Base-by-base conservation (phyloP, 2,888 invertebrate species). In the Anthophora plumipes region DNA sequence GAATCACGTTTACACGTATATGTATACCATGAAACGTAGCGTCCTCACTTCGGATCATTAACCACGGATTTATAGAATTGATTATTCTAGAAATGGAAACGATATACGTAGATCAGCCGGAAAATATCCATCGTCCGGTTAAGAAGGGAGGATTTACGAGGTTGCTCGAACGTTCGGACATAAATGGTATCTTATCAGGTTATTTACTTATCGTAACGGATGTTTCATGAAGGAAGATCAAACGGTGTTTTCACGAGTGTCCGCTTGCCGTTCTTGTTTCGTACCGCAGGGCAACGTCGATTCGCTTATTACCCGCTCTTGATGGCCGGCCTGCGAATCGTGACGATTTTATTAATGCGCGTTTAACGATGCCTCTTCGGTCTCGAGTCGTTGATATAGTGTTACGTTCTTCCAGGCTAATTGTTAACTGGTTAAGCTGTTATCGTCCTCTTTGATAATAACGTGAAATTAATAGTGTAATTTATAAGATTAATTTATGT, bases 51-150 rank as follows among this genome's bases (percentile, higher is more conserved):
- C 63, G 81, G 77, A 61, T 69, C 81, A 77, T 82, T 82, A 81
- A 82, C 9, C 77, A 66, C 76, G 75, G 76, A 76, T 80, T 80
- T 76, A 80, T 75, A 76, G 76, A 82, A 82, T 82, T 80, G 76
- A 76, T 80, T 80, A 80, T 75, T 75, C 80, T 39, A 67, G 74
- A 75, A 80, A 76, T 71, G 66, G 55, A 70, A 66, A 66, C 66
- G 74, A 81, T 66, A 64, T 68, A 57, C 50, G 69, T 63, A 41
- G 68, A 59, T 79, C 79, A 39, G 31, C 43, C 14, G 63, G 67
- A 63, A 73, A 68, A 73, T 80, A 68, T 59, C 31, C 31, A 46
- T 57, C 71, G 61, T 61, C 66, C 25, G 39, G 20, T 7, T 12
- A 25, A 17, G 55, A 25, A 12, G 25, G 7, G 9, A 12, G 39